Percentiles rank a stretch among this genome's conserved stretches.
Evolutionary conservation across 2,888 invertebrate genomes (phyloP).

Genomic region (Hylaea fasciaria): DNA sequence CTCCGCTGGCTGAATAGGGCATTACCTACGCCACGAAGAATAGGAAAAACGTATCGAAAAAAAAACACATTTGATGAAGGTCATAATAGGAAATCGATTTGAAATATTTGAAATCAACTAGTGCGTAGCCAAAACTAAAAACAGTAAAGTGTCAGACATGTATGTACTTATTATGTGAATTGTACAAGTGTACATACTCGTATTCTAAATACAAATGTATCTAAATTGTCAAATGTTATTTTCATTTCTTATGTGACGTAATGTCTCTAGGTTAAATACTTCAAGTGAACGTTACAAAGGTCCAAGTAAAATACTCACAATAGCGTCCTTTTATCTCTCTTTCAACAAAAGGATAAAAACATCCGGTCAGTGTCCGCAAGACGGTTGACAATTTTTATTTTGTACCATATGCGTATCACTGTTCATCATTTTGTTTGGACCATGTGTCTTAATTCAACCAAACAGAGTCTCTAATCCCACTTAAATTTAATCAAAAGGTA

Average conservation of each 20-base stretch:
- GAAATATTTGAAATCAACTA: no score
- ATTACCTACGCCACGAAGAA: conserved; percentile 24
- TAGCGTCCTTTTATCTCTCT: conserved; percentile 2
- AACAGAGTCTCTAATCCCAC: conserved; percentile 38
- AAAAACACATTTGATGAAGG: background rate
- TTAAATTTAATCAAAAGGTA: conserved; percentile 39
- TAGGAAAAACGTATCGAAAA: background rate
- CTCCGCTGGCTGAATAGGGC: conserved; percentile 24
- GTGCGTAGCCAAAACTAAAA: no score
- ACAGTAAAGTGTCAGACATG: no score
- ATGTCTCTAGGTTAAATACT: background rate
- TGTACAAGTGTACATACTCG: no score
- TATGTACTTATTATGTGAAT: no score
- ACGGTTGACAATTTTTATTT: conserved; percentile 46
- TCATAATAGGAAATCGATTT: conserved; percentile 5
- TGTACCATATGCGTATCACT: conserved; percentile 7
- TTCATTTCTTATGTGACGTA: no score
- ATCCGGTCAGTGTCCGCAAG: conserved; percentile 41
- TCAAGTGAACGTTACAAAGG: conserved; percentile 4
- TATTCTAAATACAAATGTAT: no score
- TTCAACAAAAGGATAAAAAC: conserved; percentile 29
- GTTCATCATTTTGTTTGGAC: conserved; percentile 38
- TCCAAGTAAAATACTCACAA: background rate
- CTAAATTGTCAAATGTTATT: no score
- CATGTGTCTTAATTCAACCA: conserved; percentile 25